Evolutionary conservation across 1,140 invertebrate species (phyloP), one percentile per base, ranked within the genome.

Genomic region (Bactericera cockerelli): DNA sequence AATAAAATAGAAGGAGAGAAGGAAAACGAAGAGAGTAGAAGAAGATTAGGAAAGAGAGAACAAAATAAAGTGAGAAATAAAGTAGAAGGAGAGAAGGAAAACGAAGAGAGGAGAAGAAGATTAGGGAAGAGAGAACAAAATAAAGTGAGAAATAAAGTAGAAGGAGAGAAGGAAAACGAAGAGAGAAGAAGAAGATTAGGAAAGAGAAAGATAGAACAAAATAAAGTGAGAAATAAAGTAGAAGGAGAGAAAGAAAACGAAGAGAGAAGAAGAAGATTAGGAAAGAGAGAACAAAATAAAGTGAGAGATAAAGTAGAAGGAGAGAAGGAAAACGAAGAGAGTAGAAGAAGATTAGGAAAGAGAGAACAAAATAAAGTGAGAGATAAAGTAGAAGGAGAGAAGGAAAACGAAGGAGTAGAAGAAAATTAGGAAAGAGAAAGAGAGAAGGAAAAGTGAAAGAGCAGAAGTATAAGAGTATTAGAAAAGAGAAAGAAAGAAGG

Each of bases 371-470:
- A 57, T n/a, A 11, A 57, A 31, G 21, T n/a, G 36, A 14, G 26
- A 57, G 26, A 33, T 19, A 16, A 31, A 13, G 26, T n/a, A 33
- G 21, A 57, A 57, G 31, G 26, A 57, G 56, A 57, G 19, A 13
- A 57, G 36, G 21, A 57, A 21, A 57, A 57, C 28, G 56, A 33
- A 13, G 13, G 56, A 57, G 21, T 2, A 26, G 19, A 57, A 57
- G 11, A 31, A 14, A 28, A 49, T 10, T 4, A 22, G 19, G 22
- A 22, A 49, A 8, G n/a, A 22, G n/a, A 16, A 22, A 16, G 25
- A n/a, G n/a, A 26, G 21, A 57, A 31, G 33, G 26, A 25, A 57
- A 28, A 31, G 25, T 22, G 55, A 31, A 13, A 31, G 28, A 31
- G 28, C 4, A 13, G 13, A 13, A 31, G 28, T 6, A 13, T 6